Evolutionary conservation across 2,113 vertebrate species (phyloP), one percentile per base, ranked within the genome.

Genomic region (Coracopsis vasa): DNA sequence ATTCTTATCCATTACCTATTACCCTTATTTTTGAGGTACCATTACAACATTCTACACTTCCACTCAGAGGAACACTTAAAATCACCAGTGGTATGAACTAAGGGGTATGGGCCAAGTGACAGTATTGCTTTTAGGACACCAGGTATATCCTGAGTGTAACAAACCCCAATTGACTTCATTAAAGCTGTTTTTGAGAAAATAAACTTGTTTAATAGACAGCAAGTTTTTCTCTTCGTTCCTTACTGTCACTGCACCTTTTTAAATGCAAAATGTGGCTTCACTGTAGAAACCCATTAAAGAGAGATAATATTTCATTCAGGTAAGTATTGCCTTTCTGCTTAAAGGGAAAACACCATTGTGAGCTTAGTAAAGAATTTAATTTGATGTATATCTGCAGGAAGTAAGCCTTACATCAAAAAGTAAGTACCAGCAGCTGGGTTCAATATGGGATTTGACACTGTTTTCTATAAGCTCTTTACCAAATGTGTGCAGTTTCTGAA

Each of bases 351-450:
- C 95, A 94, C 84, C 94, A 94, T 97, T 95, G 95, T 90, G 93
- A 88, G 94, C 88, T 96, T 95, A 94, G 96, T 98, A 97, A 97
- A 97, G 97, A 87, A 98, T 98, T 98, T 96, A 95, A 97, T 97
- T 97, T 97, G 96, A 98, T 97, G 93, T 96, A 94, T 97, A 97
- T 98, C 96, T 97, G 97, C 96, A 94, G 95, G 96, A 97, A 97
- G 88, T 94, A 92, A 97, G 86, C 95, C 95, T 95, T 97, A 98
- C 87, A 96, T 97, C 93, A 98, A 98, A 98, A 96, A 96, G 92
- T 96, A 97, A 95, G 96, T 97, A 97, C 97, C 95, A 97, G 97
- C 98, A 98, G 97, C 97, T 98, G 97, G 97, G 94, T 95, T 96
- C 97, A 96, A 98, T 98, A 96, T 95, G 95, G 96, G 95, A 97